Evolutionary conservation across 2,888 invertebrate species (phyloP), one percentile per base, ranked within the genome.

Genomic region (Entomobrya multifasciata): DNA sequence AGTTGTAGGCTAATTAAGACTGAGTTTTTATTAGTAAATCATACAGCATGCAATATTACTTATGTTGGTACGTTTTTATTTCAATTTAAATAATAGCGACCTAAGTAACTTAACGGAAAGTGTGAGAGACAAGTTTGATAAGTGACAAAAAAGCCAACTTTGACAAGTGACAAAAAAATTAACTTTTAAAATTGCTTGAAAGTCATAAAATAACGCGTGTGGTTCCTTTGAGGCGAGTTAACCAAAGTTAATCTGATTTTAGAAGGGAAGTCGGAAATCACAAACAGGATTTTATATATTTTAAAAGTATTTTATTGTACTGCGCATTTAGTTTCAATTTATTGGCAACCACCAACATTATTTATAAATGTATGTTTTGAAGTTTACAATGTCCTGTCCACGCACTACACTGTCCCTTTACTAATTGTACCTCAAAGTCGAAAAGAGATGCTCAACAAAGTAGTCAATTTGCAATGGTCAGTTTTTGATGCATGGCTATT

Each of bases 381-480:
- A n/a, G 41, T 6, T 20, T 49, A n/a, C 36, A 52, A 80, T 15
- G 55, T 55, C 22, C 55, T 72, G 44, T 70, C 41, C 15, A 70
- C 72, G 8, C 22, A n/a, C n/a, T n/a, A n/a, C n/a, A 55, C 72
- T 36, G 49, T n/a, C 60, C 44, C 13, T 17, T 60, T 1, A n/a
- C 15, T 74, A 82, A 82, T 74, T 55, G 74, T n/a, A 22, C 30
- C 72, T 81, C 72, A 44, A n/a, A n/a, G 70, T 57, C 47, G 44
- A 36, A 11, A 36, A 44, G 11, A 52, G 13, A 5, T 47, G 30
- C 13, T 13, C 44, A 72, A 13, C 27, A n/a, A n/a, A n/a, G n/a
- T n/a, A n/a, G n/a, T n/a, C n/a, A 15, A 80, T 81, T 81, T 36
- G 81, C 22, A 72, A 81, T 81, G 81, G 81, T 81, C 81, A 72